Evolutionary conservation across 1,140 invertebrate species (phyloP).

Genomic region (Hestina assimilis): DNA sequence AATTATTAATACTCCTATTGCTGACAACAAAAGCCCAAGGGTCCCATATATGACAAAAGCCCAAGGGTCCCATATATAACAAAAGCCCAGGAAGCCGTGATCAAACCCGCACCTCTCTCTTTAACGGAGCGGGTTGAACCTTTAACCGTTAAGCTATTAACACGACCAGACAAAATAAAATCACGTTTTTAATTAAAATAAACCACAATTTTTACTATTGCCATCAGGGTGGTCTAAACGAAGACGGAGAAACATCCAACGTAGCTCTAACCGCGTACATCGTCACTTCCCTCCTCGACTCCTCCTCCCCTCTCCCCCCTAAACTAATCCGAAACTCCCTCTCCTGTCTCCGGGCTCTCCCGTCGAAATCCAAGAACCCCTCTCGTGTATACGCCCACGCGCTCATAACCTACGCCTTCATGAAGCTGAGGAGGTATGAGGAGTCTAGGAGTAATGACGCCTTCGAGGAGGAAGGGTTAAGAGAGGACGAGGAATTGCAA

Average conservation of each 20-base stretch:
- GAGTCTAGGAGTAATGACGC: constrained; percentile 52
- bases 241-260: constrained; percentile 79
- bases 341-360: constrained; percentile 78
- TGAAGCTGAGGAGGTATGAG: constrained; percentile 49
- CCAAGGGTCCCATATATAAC: no score
- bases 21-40: no score
- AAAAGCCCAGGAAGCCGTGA: no score
- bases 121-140: no score
- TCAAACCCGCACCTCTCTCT: no score
- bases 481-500: constrained; percentile 43
- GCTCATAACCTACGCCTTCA: constrained; percentile 48
- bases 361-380: constrained; percentile 37
- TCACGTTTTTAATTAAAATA: no score
- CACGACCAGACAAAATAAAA: no score
- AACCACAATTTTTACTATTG: no score
- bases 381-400: constrained; percentile 47
- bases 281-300: constrained; percentile 82
- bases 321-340: constrained; percentile 76
- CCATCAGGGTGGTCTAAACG: constrained; percentile 81
- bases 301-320: constrained; percentile 55
- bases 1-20: no score
- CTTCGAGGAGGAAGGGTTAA: constrained; percentile 26
- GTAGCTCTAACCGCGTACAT: constrained; percentile 84
- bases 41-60: no score
- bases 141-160: no score